Evolutionary conservation across 2,797 vertebrate species (phyloP).

Genomic region (Falco peregrinus): DNA sequence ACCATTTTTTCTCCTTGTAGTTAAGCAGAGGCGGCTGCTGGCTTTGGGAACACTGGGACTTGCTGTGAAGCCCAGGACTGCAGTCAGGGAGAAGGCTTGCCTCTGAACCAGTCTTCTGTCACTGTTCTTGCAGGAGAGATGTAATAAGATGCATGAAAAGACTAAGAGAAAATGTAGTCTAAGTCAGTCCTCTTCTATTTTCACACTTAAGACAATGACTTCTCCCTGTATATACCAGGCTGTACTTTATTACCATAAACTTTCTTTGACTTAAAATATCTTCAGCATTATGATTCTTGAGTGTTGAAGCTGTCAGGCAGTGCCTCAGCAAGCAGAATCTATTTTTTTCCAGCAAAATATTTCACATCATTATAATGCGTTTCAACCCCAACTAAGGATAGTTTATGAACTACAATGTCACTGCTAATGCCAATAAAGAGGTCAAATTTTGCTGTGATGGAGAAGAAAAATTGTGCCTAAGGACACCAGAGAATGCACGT

Average conservation of each 20-base stretch:
- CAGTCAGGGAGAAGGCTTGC: background rate
- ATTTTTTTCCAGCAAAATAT: conserved; percentile 9
- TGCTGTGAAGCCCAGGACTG: background rate
- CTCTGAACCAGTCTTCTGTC: background rate
- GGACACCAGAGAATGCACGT: background rate
- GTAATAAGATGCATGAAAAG: background rate
- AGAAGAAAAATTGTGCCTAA: background rate
- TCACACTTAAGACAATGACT: background rate
- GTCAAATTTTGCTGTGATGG: conserved; percentile 6
- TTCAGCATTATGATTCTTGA: background rate
- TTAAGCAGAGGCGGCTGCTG: background rate
- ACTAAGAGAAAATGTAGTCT: background rate
- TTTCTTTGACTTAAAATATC: conserved; percentile 8
- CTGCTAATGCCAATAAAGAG: conserved; percentile 19
- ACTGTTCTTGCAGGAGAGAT: background rate
- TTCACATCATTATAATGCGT: conserved; percentile 16
- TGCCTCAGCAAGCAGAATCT: background rate
- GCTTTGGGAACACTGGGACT: background rate
- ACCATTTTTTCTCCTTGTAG: background rate
- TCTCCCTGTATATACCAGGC: background rate
- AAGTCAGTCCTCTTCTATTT: background rate
- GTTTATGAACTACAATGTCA: conserved; percentile 23
- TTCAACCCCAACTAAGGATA: conserved; percentile 11
- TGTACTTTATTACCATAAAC: background rate
- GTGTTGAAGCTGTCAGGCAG: conserved; percentile 12